Conservation (phyloP, 2,113 vertebrate genomes). For the Podarcis raffonei region DNA sequence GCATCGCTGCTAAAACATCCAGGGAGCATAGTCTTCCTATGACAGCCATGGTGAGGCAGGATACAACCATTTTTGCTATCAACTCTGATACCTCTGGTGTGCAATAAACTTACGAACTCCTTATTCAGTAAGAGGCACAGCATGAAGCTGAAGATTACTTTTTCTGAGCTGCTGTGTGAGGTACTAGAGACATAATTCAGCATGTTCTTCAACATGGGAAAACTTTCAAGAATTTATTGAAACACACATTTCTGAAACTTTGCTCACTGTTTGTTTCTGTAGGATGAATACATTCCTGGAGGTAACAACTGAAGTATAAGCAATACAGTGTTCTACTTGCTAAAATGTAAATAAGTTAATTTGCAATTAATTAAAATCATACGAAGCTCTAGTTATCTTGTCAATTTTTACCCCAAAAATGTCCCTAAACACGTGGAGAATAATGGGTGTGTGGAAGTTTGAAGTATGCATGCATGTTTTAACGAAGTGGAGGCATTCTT, state of each 20-base stretch:
- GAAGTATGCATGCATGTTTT: neutral
- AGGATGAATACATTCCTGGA: conserved; percentile 12
- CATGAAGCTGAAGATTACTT: neutral
- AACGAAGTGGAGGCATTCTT: neutral
- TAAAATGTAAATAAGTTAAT: conserved; percentile 24
- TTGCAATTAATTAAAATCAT: conserved; percentile 34
- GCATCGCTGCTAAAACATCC: neutral
- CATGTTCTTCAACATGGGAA: neutral
- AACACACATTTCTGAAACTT: neutral
- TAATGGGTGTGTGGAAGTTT: neutral
- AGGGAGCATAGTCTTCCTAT: neutral
- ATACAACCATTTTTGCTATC: neutral
- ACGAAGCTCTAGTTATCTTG: neutral
- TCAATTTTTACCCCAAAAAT: neutral
- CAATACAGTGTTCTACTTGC: conserved; percentile 1
- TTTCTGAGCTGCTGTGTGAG: neutral
- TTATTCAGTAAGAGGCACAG: neutral
- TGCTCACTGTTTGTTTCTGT: neutral
- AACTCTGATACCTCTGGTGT: neutral
- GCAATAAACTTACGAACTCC: neutral
- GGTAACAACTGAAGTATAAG: conserved; percentile 34
- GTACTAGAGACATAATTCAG: neutral
- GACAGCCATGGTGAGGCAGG: neutral
- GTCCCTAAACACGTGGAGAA: conserved; percentile 3
- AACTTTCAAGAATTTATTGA: neutral